These are phyloP conservation scores for Cinara cedri DNA, from an alignment of 2,888 invertebrate genomes.

Conservation along the genomic window DNA sequence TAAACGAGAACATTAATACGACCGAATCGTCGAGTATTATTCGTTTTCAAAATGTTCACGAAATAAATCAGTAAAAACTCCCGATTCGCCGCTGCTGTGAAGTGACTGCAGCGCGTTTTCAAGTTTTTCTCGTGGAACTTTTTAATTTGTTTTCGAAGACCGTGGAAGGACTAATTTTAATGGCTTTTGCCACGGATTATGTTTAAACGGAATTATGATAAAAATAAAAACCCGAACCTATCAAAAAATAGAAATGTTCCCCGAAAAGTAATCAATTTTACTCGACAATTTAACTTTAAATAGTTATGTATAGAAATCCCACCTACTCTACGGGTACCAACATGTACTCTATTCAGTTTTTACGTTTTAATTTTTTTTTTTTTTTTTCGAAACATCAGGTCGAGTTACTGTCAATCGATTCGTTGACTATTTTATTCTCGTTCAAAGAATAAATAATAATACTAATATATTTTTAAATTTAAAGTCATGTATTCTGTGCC, in stretches of 20 bases:
- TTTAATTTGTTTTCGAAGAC: constrained; percentile 56
- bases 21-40: constrained; percentile 26
- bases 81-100: not conserved
- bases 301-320: too few species aligned
- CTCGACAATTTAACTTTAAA: not conserved
- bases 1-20: constrained; percentile 47
- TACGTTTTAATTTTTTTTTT: too few species aligned
- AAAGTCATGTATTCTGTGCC: not conserved
- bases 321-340: too few species aligned
- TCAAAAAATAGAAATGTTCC: constrained; percentile 10
- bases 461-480: not conserved
- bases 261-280: constrained; percentile 13
- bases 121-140: constrained; percentile 48
- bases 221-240: not conserved
- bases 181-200: constrained; percentile 39
- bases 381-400: too few species aligned
- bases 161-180: constrained; percentile 29
- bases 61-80: constrained; percentile 39
- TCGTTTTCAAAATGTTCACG: constrained; percentile 23
- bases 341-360: too few species aligned
- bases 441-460: too few species aligned
- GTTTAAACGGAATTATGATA: constrained; percentile 33
- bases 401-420: not conserved
- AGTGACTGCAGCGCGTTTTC: not conserved
- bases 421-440: not conserved